Conservation (phyloP, 2,797 vertebrate genomes). For the Emydoidea blandingii region DNA sequence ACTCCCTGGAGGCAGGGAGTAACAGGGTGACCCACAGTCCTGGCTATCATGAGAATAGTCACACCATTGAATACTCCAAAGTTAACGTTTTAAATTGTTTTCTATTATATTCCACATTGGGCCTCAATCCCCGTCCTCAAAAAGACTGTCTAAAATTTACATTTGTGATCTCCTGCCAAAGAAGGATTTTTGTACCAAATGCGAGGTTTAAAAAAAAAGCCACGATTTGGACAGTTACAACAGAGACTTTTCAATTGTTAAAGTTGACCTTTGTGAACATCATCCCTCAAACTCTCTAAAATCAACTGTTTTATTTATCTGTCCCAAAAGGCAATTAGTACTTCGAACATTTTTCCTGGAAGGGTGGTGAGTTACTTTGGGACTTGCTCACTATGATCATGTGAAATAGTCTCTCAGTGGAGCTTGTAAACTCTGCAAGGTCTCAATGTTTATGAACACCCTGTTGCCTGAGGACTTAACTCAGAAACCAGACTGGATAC, state of each 20-base stretch:
- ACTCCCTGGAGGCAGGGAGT: not conserved
- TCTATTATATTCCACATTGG: not conserved
- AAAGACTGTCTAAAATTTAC: not conserved
- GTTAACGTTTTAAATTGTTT: not conserved
- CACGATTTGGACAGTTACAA: not conserved
- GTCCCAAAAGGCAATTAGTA: not conserved
- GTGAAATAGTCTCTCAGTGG: not conserved
- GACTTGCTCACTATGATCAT: not conserved
- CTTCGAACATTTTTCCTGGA: not conserved
- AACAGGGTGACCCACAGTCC: not conserved
- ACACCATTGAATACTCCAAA: not conserved
- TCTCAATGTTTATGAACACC: not conserved
- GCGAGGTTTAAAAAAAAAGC: not conserved
- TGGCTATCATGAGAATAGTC: not conserved
- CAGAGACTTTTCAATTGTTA: not conserved
- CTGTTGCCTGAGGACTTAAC: not conserved
- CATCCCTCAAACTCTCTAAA: not conserved
- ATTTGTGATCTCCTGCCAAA: not conserved
- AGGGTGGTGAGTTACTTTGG: not conserved
- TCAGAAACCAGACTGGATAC: not conserved
- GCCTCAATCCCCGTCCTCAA: not conserved
- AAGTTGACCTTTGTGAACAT: not conserved
- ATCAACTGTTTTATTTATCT: not conserved
- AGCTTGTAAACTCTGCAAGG: no score
- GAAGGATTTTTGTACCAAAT: not conserved